phyloP scores from a whole-genome alignment of 2,888 invertebrate species.

The Gari tellinella region DNA sequence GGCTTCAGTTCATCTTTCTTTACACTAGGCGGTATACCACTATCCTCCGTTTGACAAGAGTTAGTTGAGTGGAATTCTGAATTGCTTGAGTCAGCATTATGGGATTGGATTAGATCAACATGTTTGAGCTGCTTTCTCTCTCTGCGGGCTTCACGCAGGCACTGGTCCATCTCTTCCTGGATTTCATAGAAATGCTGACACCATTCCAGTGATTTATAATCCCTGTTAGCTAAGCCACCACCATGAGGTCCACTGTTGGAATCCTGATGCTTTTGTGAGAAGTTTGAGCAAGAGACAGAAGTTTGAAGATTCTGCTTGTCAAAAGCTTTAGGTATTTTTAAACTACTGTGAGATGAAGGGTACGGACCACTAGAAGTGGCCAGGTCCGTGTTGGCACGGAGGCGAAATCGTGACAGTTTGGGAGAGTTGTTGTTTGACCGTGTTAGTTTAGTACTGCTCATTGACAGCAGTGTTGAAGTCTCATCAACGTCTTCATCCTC shows the following conservation, averaged over 20 bases:
- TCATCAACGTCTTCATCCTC: slow-evolving; percentile 54
- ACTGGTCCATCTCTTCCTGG: slow-evolving; percentile 78
- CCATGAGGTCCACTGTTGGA: slow-evolving; percentile 5
- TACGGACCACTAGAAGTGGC: slow-evolving; percentile 7
- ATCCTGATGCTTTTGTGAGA: slow-evolving; percentile 27
- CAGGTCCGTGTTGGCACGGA: slow-evolving; percentile 41
- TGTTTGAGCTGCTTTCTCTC: slow-evolving; percentile 35
- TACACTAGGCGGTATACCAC: slow-evolving; percentile 5
- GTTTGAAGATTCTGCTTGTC: slow-evolving; percentile 54
- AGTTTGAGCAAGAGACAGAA: slow-evolving; percentile 61
- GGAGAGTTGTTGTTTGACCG: slow-evolving; percentile 40
- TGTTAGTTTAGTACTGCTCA: slow-evolving; percentile 10
- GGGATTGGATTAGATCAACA: not conserved
- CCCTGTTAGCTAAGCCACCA: slow-evolving; percentile 46
- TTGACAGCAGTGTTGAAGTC: slow-evolving; percentile 30
- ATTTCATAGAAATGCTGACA: slow-evolving; percentile 76
- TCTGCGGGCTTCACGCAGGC: slow-evolving; percentile 46
- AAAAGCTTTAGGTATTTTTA: slow-evolving; percentile 52
- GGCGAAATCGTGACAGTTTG: slow-evolving; percentile 30
- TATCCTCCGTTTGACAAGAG: slow-evolving; percentile 7
- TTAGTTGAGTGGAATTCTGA: not conserved
- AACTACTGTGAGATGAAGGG: slow-evolving; percentile 45
- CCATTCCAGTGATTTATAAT: slow-evolving; percentile 74
- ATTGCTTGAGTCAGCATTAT: not conserved
- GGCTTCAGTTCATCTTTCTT: slow-evolving; percentile 28